Conservation (phyloP, 92 coral and sea anemone species). For the Actinostola sp. region DNA sequence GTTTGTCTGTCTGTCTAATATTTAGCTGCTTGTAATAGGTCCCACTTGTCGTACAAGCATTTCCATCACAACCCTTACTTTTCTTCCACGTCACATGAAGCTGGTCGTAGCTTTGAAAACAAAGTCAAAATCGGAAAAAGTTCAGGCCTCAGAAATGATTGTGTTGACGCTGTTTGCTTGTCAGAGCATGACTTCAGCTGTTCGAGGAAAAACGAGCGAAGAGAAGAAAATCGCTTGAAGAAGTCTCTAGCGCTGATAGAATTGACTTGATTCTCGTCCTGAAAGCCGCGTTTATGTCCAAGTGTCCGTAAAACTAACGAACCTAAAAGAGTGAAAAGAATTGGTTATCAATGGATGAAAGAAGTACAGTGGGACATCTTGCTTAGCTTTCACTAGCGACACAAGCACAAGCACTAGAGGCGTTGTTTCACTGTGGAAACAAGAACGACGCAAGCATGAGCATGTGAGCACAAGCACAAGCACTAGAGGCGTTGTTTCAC, state of each 20-base stretch:
- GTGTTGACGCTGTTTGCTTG: neutral
- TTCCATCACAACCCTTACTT: slow-evolving; percentile 27
- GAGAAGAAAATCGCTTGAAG: slow-evolving; percentile 66
- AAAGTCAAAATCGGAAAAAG: slow-evolving; percentile 72
- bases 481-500: too few relatives aligned
- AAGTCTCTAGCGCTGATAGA: slow-evolving; percentile 67
- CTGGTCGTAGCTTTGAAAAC: slow-evolving; percentile 69
- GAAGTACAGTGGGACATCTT: neutral
- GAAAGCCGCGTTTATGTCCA: slow-evolving; percentile 69
- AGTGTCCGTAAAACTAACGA: slow-evolving; percentile 71
- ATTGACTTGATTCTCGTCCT: slow-evolving; percentile 61
- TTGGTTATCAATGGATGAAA: neutral
- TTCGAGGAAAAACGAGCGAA: slow-evolving; percentile 61
- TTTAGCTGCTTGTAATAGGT: too few relatives aligned
- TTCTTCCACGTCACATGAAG: slow-evolving; percentile 36
- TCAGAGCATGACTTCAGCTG: slow-evolving; percentile 32
- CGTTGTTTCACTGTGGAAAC: too few relatives aligned
- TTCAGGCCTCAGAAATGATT: slow-evolving; percentile 53
- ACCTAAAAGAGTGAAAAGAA: slow-evolving; percentile 32
- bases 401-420: too few relatives aligned
- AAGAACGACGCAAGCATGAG: too few relatives aligned
- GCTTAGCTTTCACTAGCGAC: too few relatives aligned
- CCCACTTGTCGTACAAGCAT: too few relatives aligned
- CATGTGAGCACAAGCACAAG: too few relatives aligned
- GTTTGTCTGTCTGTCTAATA: too few relatives aligned